Evolutionary conservation across 92 coral and sea anemone genomes (phyloP).

Genomic region (Diadumene lineata): DNA sequence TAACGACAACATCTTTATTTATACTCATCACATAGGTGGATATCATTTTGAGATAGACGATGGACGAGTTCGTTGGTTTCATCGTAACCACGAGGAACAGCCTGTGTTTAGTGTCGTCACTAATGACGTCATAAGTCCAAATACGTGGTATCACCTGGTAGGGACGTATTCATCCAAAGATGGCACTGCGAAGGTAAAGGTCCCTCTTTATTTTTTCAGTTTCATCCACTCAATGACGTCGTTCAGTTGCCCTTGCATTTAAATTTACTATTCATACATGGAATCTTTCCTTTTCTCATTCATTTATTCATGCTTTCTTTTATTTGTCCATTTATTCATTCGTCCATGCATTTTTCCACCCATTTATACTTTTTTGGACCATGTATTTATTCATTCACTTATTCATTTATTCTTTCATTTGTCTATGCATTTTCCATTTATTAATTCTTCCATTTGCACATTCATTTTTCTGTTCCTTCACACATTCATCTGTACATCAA

Average conservation of each 20-base stretch:
- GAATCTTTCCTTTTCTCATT: background rate
- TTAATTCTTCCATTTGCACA: background rate
- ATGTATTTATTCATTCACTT: background rate
- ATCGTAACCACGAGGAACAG: conserved; percentile 64
- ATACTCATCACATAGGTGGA: conserved; percentile 62
- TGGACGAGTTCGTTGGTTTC: conserved; percentile 96
- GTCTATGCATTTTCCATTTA: background rate
- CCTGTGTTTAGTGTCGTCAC: conserved; percentile 83
- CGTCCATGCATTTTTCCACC: background rate
- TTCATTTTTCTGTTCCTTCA: background rate
- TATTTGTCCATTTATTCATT: background rate
- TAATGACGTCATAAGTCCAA: conserved; percentile 67
- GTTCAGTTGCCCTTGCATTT: background rate
- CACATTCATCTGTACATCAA: background rate
- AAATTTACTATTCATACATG: background rate
- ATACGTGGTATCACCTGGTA: conserved; percentile 87
- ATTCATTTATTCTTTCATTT: background rate
- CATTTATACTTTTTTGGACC: background rate
- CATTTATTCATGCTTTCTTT: background rate
- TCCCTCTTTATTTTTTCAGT: background rate
- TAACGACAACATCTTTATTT: too few species aligned
- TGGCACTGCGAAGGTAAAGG: conserved; percentile 81
- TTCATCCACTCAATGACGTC: too few species aligned
- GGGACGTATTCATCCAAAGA: conserved; percentile 75
- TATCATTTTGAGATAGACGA: conserved; percentile 96